Percentiles rank a stretch among this genome's conserved stretches.
phyloP scores from a whole-genome alignment of 2,797 vertebrate species.

The Triplophysa bombifrons region DNA sequence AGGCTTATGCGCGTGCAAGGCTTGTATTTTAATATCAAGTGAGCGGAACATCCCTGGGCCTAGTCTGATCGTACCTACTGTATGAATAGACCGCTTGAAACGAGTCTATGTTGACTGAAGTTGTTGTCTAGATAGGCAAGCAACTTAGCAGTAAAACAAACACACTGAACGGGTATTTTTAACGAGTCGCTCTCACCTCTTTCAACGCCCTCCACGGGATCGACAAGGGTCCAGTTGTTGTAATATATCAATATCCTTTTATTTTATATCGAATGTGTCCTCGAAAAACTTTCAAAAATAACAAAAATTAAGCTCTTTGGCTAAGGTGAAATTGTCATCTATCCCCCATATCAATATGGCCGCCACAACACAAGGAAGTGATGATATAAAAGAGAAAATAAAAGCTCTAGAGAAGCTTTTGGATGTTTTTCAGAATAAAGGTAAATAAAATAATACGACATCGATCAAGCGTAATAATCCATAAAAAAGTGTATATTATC shows the following conservation, averaged over 20 bases:
- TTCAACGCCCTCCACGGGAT: conserved; percentile 40
- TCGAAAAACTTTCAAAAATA: conserved; percentile 36
- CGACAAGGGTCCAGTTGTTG: conserved; percentile 10
- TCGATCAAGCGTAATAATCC: too few relatives aligned
- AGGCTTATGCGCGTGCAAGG: not conserved
- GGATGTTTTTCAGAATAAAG: conserved; percentile 38
- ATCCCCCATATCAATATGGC: conserved; percentile 55
- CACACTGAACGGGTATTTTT: conserved; percentile 7
- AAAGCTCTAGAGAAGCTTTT: conserved; percentile 21
- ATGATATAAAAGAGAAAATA: conserved; percentile 34
- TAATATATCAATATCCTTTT: not conserved
- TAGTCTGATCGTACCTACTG: not conserved
- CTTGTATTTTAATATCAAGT: not conserved
- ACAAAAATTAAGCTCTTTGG: conserved; percentile 40
- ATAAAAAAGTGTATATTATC: too few relatives aligned
- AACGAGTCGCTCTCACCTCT: conserved; percentile 45
- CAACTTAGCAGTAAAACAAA: conserved; percentile 8
- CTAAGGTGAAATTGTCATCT: conserved; percentile 41
- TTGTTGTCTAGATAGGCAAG: not conserved
- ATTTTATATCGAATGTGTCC: conserved; percentile 1
- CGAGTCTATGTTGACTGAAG: not conserved
- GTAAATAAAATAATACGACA: not conserved
- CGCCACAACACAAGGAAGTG: conserved; percentile 51
- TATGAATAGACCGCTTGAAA: not conserved
- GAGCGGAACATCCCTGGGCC: not conserved